Percentiles rank a stretch among this genome's conserved stretches.
Conservation (phyloP, 2,113 vertebrate genomes). For the Callaeas wilsoni region DNA sequence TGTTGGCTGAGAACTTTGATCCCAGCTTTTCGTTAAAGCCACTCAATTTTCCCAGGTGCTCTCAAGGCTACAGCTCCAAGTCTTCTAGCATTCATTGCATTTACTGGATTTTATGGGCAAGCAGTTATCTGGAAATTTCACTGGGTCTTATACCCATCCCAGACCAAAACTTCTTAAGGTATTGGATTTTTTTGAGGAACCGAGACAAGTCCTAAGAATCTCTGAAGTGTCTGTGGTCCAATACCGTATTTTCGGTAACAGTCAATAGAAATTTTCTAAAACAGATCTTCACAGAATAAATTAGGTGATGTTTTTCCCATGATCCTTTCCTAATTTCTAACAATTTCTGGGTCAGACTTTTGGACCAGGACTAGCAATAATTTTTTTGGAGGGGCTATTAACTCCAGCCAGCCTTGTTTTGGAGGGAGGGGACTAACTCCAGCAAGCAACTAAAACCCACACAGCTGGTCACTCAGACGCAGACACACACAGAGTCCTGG, state of each 20-base stretch:
- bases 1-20: not conserved
- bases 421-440: fast-evolving
- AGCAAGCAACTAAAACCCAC: not conserved
- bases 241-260: not conserved
- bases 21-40: not conserved
- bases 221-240: not conserved
- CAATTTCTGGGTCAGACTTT: not conserved
- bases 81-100: not conserved
- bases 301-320: not conserved
- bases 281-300: not conserved
- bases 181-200: not conserved
- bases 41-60: not conserved
- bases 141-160: not conserved
- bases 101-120: not conserved
- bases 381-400: fast-evolving
- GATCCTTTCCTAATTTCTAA: not conserved
- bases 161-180: not conserved
- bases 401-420: not conserved
- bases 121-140: not conserved
- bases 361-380: not conserved
- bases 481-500: not conserved
- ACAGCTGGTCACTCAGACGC: not conserved
- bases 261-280: not conserved
- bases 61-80: not conserved
- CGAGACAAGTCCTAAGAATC: not conserved